phyloP scores from a whole-genome alignment of 1,140 invertebrate species.

The Aphelenchoides fujianensis region DNA sequence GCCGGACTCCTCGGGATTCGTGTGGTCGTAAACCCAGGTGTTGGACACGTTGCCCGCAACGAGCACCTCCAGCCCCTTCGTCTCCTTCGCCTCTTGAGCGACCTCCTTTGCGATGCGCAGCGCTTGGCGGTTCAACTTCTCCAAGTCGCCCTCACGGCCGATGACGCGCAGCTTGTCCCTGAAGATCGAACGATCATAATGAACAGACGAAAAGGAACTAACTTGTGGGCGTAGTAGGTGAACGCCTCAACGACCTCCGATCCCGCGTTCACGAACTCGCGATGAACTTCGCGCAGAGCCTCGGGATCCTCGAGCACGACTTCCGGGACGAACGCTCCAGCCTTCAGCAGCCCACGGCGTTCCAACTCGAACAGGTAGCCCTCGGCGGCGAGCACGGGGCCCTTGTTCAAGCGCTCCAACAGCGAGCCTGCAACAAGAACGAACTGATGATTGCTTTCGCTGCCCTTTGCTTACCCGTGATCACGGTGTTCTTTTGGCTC shows the following conservation, averaged over 20 bases:
- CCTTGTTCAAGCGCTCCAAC: conserved; percentile 63
- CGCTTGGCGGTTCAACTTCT: conserved; percentile 51
- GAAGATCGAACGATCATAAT: too few species aligned
- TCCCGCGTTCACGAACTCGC: conserved; percentile 56
- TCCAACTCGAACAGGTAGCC: conserved; percentile 61
- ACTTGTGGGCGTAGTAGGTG: conserved; percentile 61
- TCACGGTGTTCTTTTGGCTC: background rate
- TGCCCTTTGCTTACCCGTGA: background rate
- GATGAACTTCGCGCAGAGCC: conserved; percentile 24
- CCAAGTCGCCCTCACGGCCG: conserved; percentile 56
- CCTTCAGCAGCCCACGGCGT: conserved; percentile 50
- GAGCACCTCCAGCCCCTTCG: conserved; percentile 40
- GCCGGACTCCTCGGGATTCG: conserved; percentile 16
- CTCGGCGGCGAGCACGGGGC: conserved; percentile 48
- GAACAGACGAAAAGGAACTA: too few species aligned
- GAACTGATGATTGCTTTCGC: background rate
- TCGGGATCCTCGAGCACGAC: conserved; percentile 40
- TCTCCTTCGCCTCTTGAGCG: conserved; percentile 40
- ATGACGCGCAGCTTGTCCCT: conserved; percentile 52
- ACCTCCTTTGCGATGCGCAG: conserved; percentile 59
- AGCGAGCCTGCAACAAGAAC: conserved; percentile 51
- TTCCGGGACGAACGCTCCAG: conserved; percentile 55
- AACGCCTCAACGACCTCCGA: conserved; percentile 60
- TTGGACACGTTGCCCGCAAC: conserved; percentile 61
- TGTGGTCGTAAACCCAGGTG: conserved; percentile 47